phyloP scores from a whole-genome alignment of 2,888 invertebrate genomes.

The Drosophila lutescens region DNA sequence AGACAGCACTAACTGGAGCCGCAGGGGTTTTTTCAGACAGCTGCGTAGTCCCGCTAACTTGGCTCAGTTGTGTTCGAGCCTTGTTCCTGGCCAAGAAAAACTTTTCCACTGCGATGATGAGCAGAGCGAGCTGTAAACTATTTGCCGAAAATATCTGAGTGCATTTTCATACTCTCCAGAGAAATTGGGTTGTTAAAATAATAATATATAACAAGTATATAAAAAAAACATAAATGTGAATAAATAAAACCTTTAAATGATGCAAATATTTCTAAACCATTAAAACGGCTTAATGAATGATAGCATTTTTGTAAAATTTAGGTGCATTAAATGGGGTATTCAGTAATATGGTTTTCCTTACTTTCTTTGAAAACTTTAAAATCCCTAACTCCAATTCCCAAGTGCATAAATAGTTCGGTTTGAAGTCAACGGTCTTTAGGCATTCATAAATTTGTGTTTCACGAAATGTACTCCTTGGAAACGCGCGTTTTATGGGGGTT shows the following conservation, averaged over 20 bases:
- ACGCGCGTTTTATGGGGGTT: neutral
- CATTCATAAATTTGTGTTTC: conserved; percentile 54
- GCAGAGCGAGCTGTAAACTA: conserved; percentile 31
- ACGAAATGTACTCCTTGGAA: conserved; percentile 41
- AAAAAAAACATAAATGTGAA: neutral
- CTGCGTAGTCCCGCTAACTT: conserved; percentile 31
- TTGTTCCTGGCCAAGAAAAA: conserved; percentile 42
- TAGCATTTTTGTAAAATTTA: too few relatives aligned
- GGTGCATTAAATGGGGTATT: too few relatives aligned
- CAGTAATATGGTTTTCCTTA: too few relatives aligned
- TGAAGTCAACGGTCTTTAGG: neutral
- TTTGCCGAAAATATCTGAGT: conserved; percentile 34
- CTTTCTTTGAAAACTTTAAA: too few relatives aligned
- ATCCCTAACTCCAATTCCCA: too few relatives aligned
- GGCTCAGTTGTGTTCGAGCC: conserved; percentile 27
- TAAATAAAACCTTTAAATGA: too few relatives aligned
- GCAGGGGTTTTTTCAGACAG: conserved; percentile 8
- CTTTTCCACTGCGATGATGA: conserved; percentile 42
- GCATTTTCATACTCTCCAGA: conserved; percentile 1
- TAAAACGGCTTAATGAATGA: too few relatives aligned
- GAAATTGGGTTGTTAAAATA: neutral
- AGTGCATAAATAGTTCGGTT: neutral
- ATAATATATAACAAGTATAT: neutral
- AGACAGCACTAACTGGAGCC: conserved; percentile 7
- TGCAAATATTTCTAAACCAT: too few relatives aligned